phyloP scores from a whole-genome alignment of 2,113 vertebrate species.

The Cettia cetti region DNA sequence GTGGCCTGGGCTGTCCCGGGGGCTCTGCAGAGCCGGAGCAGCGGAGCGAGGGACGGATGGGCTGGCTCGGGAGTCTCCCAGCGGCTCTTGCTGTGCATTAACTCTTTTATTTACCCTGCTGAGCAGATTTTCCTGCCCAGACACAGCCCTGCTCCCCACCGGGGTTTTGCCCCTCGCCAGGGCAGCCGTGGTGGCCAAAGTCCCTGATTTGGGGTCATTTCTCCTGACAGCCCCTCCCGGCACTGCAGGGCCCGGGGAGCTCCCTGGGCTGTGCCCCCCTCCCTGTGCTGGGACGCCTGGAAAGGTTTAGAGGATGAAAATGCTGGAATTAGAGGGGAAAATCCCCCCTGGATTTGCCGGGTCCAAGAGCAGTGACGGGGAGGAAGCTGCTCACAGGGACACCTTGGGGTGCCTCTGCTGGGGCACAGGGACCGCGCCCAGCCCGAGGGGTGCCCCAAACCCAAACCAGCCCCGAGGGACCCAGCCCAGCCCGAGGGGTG shows the following conservation, averaged over 20 bases:
- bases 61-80: neutral
- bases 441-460: neutral
- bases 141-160: neutral
- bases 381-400: neutral
- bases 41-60: neutral
- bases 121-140: neutral
- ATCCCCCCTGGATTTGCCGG: accelerated
- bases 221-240: neutral
- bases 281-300: accelerated
- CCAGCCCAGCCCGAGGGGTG: neutral
- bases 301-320: neutral
- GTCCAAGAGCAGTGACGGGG: accelerated
- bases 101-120: neutral
- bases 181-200: neutral
- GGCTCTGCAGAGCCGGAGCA: neutral
- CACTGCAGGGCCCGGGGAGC: neutral
- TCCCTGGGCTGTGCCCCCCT: accelerated
- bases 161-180: neutral
- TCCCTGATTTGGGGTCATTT: accelerated
- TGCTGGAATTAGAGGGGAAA: accelerated
- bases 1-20: accelerated
- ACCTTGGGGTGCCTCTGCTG: neutral
- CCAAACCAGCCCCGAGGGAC: accelerated
- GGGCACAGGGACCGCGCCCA: accelerated
- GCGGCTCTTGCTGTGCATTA: accelerated